Evolutionary conservation across 2,113 vertebrate species (phyloP).

Genomic region (Centrocercus urophasianus): DNA sequence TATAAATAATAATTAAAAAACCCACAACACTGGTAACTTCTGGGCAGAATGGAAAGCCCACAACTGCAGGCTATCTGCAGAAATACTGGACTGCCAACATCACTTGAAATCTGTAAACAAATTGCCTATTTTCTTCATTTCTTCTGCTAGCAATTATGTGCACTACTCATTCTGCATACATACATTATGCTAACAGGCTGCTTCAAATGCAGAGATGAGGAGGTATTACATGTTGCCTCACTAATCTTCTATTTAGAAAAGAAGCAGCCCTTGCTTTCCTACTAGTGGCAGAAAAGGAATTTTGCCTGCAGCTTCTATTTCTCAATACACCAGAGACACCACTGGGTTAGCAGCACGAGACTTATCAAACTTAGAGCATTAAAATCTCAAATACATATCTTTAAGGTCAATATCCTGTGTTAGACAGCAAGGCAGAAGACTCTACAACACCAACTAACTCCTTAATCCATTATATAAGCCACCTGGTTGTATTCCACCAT

Average conservation of each 20-base stretch:
- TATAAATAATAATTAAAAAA: neutral
- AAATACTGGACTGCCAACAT: neutral
- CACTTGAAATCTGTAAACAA: neutral
- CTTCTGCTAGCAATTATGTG: neutral
- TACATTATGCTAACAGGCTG: neutral
- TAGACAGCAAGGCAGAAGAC: neutral
- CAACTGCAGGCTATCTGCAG: neutral
- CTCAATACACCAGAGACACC: neutral
- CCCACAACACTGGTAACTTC: neutral
- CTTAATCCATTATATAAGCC: neutral
- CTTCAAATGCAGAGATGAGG: neutral
- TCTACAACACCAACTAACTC: neutral
- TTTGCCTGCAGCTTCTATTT: neutral
- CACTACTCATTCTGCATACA: neutral
- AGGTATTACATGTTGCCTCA: fast-evolving
- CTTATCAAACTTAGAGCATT: neutral
- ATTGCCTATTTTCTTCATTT: neutral
- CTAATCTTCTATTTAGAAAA: neutral
- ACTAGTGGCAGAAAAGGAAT: neutral
- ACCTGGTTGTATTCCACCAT: neutral
- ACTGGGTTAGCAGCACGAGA: neutral
- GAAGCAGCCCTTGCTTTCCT: neutral
- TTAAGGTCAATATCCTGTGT: neutral
- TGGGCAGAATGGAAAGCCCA: neutral
- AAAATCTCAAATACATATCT: no score